Evolutionary conservation across 53 echinoderm and acorn worm species (phyloP).

Genomic region (Holothuria scabra): DNA sequence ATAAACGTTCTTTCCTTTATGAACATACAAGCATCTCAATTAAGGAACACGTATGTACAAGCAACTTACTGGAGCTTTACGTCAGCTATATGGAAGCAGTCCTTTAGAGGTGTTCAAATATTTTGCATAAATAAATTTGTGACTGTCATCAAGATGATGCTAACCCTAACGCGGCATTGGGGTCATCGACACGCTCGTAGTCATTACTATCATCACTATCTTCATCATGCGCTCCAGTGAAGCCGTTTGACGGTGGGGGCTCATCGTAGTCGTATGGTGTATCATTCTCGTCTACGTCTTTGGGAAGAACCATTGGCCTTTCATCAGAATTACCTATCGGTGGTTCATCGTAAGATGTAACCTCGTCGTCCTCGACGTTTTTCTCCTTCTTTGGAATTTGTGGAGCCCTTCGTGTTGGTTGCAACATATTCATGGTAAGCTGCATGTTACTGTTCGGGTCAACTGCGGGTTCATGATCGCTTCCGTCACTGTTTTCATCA

Average conservation of each 20-base stretch:
- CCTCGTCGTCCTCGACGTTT: too few relatives aligned
- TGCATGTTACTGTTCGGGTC: not conserved
- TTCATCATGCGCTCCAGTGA: not conserved
- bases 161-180: not conserved
- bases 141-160: not conserved
- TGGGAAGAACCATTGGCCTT: too few relatives aligned
- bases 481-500: not conserved
- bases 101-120: too few relatives aligned
- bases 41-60: too few relatives aligned
- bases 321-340: too few relatives aligned
- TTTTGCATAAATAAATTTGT: not conserved
- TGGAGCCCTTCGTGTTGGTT: not conserved
- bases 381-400: too few relatives aligned
- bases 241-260: not conserved
- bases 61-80: too few relatives aligned
- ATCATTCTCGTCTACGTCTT: not conserved
- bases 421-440: not conserved
- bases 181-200: not conserved
- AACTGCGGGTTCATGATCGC: conserved; percentile 1
- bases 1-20: too few relatives aligned
- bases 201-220: conserved; percentile 20
- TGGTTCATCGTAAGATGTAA: too few relatives aligned
- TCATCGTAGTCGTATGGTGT: conserved; percentile 10
- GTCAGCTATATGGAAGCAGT: too few relatives aligned
- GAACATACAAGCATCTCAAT: too few relatives aligned